phyloP scores from a whole-genome alignment of 2,888 invertebrate species.

The Parelbella ahira region DNA sequence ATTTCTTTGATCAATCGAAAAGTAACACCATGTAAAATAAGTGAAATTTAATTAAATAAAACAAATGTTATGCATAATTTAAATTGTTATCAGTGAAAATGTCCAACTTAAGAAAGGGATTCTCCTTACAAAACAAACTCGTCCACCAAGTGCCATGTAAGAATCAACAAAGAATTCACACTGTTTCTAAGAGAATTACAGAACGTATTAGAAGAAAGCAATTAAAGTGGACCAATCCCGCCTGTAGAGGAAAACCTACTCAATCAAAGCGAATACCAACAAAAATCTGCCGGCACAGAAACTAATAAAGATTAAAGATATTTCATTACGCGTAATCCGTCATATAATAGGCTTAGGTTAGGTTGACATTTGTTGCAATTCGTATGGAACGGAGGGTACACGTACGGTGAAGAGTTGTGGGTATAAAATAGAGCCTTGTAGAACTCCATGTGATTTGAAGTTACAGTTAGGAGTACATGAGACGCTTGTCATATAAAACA shows the following conservation, averaged over 20 bases:
- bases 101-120: no score
- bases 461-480: no score
- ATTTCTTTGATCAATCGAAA: no score
- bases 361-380: constrained; percentile 71
- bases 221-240: constrained; percentile 33
- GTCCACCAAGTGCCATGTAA: no score
- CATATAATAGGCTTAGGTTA: constrained; percentile 66
- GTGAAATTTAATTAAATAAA: no score
- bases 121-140: no score
- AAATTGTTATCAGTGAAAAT: no score
- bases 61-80: no score
- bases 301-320: constrained; percentile 77
- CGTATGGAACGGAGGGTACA: constrained; percentile 31
- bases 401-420: constrained; percentile 35
- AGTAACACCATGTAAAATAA: no score
- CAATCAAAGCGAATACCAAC: constrained; percentile 38
- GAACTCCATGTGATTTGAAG: constrained; percentile 26
- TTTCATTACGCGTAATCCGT: constrained; percentile 75
- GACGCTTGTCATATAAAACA: no score
- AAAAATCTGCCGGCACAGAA: constrained; percentile 38
- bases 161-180: no score
- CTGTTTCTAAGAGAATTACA: constrained; percentile 17
- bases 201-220: constrained; percentile 33
- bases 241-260: constrained; percentile 39
- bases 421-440: constrained; percentile 32